Base-by-base conservation (phyloP, 2,113 vertebrate genomes). In the Bostrychus sinensis region DNA sequence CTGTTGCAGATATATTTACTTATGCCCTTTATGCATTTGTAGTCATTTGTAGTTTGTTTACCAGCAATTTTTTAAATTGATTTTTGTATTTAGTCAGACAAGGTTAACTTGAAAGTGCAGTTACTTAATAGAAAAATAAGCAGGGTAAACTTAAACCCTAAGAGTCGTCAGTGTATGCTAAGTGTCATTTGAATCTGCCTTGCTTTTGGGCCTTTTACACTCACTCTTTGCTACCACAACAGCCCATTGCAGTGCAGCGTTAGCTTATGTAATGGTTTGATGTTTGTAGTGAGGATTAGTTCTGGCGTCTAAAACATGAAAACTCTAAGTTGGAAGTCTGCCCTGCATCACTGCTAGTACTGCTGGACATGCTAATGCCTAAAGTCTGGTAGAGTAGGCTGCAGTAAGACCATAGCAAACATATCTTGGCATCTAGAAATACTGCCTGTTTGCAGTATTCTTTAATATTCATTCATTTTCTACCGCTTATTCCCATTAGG, bases 261-360 rank as follows among this genome's bases (percentile, higher is more conserved):
- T 59, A 61, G 68, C 46, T 84, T 84, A 82, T 53, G 81, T 79
- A 82, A 75, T 68, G 51, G 69, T 70, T 82, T 71, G 64, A 56
- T 84, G 76, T 77, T 79, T 74, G 71, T 59, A 59, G 66, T 61
- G 75, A 70, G 83, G 81, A 86, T 87, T 86, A 81, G 69, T 9
- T 4, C 23, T 37, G 65, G 56, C 22, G 70, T 68, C 70, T 74
- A 61, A 74, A 77, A 83, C 71, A 77, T 66, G 20, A 80, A 83
- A 84, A 79, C 63, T 72, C 71, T 58, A 53, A 76, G 23, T 71
- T 78, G 75, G 83, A 87, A 43, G 53, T 70, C 38, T 77, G 77
- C 65, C 77, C 56, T 56, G 53, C 32, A 28, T 32, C 37, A 38
- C 65, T 70, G 54, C 61, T 58, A 38, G 54, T 64, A 48, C 17